A percentile compares a stretch with the other conserved stretches of the same genome.
Evolutionary conservation across 2,888 invertebrate genomes (phyloP).

Genomic region (Lasioglossum oenotherae): DNA sequence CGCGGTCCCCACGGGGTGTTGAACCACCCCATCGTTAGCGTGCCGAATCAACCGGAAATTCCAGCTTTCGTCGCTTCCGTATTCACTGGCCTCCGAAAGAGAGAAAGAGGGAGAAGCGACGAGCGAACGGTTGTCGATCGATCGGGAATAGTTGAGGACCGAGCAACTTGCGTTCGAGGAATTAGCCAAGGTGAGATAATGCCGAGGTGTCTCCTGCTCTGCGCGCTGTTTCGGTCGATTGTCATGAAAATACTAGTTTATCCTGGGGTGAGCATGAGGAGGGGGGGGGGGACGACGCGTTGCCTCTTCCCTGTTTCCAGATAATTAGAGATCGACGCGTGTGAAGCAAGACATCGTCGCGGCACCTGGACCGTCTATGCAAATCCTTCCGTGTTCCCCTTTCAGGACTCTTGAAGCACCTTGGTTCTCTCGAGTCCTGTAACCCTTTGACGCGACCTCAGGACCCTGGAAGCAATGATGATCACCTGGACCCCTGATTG

Average conservation of each 20-base stretch:
- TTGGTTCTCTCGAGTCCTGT: constrained; percentile 16
- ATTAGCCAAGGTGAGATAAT: constrained; percentile 68
- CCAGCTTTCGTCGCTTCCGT: constrained; percentile 83
- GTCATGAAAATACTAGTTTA: constrained; percentile 80
- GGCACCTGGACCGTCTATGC: constrained; percentile 65
- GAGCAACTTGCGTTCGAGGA: constrained; percentile 52
- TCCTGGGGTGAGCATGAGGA: constrained; percentile 56
- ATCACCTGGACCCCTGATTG: neutral
- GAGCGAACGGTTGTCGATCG: constrained; percentile 18
- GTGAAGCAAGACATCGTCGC: constrained; percentile 45
- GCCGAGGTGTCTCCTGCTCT: constrained; percentile 31
- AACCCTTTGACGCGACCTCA: constrained; percentile 21
- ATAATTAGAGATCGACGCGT: constrained; percentile 70
- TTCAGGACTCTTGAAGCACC: constrained; percentile 1
- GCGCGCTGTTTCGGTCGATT: constrained; percentile 72
- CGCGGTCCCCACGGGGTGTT: constrained; percentile 65
- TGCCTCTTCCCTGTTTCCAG: constrained; percentile 57
- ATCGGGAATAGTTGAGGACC: constrained; percentile 25
- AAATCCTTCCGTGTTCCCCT: constrained; percentile 47
- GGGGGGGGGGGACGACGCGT: neutral
- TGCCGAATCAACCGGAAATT: constrained; percentile 85
- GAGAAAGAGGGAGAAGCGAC: constrained; percentile 8
- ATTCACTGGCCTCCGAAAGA: constrained; percentile 66
- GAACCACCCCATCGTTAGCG: constrained; percentile 83
- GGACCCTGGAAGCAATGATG: neutral